These are phyloP conservation scores for Sturmia bella DNA, from an alignment of 2,888 invertebrate species.

Conservation along the genomic window DNA sequence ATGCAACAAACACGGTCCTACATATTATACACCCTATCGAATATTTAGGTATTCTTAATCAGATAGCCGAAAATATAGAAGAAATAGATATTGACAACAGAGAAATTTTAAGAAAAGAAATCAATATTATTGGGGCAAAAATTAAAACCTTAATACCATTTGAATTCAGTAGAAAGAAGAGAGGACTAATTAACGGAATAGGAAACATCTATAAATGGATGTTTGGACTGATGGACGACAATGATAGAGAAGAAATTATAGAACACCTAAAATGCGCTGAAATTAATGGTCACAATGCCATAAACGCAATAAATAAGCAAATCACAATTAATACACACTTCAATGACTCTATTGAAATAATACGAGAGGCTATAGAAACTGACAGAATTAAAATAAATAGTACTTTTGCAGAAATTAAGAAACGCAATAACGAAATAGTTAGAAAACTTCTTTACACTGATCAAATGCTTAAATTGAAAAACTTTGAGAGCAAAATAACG, in stretches of 20 bases:
- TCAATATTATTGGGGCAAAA: constrained; percentile 27
- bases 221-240: constrained; percentile 16
- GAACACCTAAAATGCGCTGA: constrained; percentile 6
- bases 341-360: constrained; percentile 36
- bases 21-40: too few relatives aligned
- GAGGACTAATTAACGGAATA: constrained; percentile 33
- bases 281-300: constrained; percentile 9
- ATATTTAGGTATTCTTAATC: constrained; percentile 2
- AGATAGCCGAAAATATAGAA: constrained; percentile 13
- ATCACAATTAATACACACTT: constrained; percentile 39
- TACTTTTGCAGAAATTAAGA: constrained; percentile 12
- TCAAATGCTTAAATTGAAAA: constrained; percentile 42
- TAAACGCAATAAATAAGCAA: constrained; percentile 29
- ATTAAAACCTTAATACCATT: constrained; percentile 32
- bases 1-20: background rate
- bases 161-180: constrained; percentile 20
- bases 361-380: constrained; percentile 34
- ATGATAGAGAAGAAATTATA: constrained; percentile 3
- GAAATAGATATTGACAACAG: constrained; percentile 14
- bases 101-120: constrained; percentile 19
- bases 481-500: constrained; percentile 27
- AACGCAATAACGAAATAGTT: constrained; percentile 22
- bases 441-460: constrained; percentile 26
- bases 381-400: constrained; percentile 4
- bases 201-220: constrained; percentile 16